phyloP scores from a whole-genome alignment of 2,797 vertebrate genomes.

The Pipistrellus pygmaeus region DNA sequence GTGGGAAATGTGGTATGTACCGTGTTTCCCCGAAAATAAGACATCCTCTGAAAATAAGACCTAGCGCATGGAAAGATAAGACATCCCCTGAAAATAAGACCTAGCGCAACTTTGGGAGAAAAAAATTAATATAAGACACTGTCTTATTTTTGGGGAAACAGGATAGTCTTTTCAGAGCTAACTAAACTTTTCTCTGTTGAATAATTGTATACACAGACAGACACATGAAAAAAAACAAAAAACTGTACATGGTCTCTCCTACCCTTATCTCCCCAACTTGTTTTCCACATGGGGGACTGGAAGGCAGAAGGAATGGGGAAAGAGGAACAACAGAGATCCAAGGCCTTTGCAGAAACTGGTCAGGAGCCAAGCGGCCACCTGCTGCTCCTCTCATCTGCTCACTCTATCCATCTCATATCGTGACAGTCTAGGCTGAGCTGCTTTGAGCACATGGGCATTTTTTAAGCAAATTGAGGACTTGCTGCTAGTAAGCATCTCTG shows the following conservation, averaged over 20 bases:
- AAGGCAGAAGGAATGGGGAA: neutral
- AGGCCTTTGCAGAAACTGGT: neutral
- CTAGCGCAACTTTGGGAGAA: no score
- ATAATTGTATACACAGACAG: neutral
- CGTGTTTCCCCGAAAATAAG: no score
- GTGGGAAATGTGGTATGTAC: neutral
- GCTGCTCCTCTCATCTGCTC: neutral
- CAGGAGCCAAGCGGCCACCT: neutral
- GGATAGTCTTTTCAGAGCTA: neutral
- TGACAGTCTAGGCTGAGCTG: neutral
- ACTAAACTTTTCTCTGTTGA: neutral
- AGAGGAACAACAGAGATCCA: neutral
- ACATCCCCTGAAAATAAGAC: no score
- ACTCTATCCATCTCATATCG: accelerated
- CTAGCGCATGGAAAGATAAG: no score
- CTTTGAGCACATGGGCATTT: neutral
- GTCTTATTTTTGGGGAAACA: no score
- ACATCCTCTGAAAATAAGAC: no score
- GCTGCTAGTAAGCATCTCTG: neutral
- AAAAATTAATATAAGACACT: no score
- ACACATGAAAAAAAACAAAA: neutral
- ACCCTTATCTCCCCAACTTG: neutral
- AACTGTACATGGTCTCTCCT: neutral
- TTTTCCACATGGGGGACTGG: neutral
- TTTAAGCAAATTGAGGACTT: neutral